Percentiles rank a stretch among this genome's conserved stretches.
Evolutionary conservation across 2,888 invertebrate genomes (phyloP).

Genomic region (Hirtodrosophila duncani): DNA sequence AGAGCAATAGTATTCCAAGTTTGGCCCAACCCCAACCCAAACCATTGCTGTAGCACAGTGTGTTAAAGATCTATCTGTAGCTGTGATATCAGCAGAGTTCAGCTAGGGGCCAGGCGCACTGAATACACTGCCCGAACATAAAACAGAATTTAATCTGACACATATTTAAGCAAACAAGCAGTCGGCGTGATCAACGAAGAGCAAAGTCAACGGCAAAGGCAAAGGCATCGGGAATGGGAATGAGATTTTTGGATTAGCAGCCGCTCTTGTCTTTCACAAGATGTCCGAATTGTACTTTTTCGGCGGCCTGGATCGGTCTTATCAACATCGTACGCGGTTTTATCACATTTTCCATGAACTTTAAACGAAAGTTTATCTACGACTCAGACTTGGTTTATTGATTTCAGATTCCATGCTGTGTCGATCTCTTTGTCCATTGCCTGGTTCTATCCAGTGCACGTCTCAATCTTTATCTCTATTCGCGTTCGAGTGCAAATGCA

Average conservation of each 20-base stretch:
- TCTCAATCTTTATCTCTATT: conserved; percentile 28
- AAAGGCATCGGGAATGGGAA: too few species aligned
- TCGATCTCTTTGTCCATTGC: conserved; percentile 53
- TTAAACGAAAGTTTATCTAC: conserved; percentile 76
- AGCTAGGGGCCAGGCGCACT: conserved; percentile 46
- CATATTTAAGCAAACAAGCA: conserved; percentile 49
- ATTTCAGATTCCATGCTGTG: conserved; percentile 24
- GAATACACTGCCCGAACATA: conserved; percentile 18
- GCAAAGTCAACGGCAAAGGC: too few species aligned
- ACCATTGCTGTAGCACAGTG: not conserved
- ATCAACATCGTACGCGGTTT: conserved; percentile 63
- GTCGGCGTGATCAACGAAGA: not conserved
- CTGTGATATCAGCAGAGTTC: conserved; percentile 61
- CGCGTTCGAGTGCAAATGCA: conserved; percentile 12
- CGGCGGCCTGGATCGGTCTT: conserved; percentile 34
- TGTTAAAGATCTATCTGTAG: conserved; percentile 17
- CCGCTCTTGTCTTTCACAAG: conserved; percentile 1
- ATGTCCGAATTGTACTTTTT: conserved; percentile 37
- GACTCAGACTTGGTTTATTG: conserved; percentile 35
- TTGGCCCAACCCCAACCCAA: conserved; percentile 14
- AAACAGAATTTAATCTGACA: conserved; percentile 26
- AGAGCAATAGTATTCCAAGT: conserved; percentile 2
- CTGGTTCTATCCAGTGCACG: conserved; percentile 15
- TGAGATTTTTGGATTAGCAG: too few species aligned
- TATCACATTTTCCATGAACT: conserved; percentile 77